phyloP scores from a whole-genome alignment of 2,888 invertebrate species.

The Xylota sylvarum region DNA sequence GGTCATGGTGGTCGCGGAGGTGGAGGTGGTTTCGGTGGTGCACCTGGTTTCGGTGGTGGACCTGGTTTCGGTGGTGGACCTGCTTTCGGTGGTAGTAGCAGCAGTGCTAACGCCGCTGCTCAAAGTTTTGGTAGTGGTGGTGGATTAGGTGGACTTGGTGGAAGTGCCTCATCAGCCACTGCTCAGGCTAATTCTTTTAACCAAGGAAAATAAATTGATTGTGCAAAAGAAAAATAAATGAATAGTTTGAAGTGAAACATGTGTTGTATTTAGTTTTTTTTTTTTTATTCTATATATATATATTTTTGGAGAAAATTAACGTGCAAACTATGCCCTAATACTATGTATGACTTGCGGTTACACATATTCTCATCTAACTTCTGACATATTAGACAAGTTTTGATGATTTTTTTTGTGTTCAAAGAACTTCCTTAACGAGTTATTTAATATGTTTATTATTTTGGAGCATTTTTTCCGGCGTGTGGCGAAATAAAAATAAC shows the following conservation, averaged over 20 bases:
- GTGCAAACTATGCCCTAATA: too few relatives aligned
- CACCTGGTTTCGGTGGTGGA: conserved; percentile 14
- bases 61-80: background rate
- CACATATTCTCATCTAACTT: too few relatives aligned
- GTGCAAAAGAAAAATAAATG: background rate
- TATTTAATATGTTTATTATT: too few relatives aligned
- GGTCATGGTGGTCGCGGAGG: conserved; percentile 3
- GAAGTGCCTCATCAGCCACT: conserved; percentile 15
- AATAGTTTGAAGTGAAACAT: background rate
- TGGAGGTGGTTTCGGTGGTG: conserved; percentile 54
- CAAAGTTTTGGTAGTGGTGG: conserved; percentile 1
- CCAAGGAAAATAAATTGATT: conserved; percentile 22
- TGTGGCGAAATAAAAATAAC: too few relatives aligned
- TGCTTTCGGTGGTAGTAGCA: background rate
- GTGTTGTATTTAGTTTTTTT: background rate
- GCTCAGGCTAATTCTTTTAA: conserved; percentile 16
- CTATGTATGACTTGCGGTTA: too few relatives aligned
- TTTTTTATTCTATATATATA: too few relatives aligned
- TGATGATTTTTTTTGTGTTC: too few relatives aligned
- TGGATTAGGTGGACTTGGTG: conserved; percentile 1
- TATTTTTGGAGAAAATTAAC: too few relatives aligned
- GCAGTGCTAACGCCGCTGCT: conserved; percentile 5
- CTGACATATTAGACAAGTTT: too few relatives aligned
- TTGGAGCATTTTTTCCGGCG: too few relatives aligned
- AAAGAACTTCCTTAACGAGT: too few relatives aligned